Evolutionary conservation across 2,113 vertebrate genomes (phyloP).

Genomic region (Scomber scombrus): DNA sequence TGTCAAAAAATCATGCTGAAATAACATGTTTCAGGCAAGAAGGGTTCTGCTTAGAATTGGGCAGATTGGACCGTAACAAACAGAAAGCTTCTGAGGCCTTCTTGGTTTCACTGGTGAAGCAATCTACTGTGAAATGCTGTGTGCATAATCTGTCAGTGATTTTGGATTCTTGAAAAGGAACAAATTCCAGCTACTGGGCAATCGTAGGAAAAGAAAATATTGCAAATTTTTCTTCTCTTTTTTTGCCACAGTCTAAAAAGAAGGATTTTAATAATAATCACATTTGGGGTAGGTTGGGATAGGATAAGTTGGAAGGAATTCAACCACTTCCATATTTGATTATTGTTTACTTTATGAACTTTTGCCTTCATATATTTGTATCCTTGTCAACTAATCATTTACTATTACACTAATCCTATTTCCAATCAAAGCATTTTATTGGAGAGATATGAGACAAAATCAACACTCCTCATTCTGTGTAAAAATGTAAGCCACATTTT

Average conservation of each 20-base stretch:
- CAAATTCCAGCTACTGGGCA: neutral
- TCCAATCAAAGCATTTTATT: too few species aligned
- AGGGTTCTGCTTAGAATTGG: neutral
- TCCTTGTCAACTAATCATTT: too few species aligned
- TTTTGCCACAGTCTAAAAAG: neutral
- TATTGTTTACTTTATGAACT: neutral
- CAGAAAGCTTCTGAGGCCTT: neutral
- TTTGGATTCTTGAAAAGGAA: slow-evolving; percentile 19
- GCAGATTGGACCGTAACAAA: neutral
- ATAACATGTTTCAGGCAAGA: neutral
- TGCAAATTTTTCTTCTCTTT: neutral
- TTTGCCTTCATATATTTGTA: too few species aligned
- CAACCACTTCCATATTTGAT: neutral
- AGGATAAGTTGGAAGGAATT: neutral
- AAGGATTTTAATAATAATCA: slow-evolving; percentile 7
- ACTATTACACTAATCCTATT: neutral
- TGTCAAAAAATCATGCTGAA: neutral
- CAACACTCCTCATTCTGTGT: too few species aligned
- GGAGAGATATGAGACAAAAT: too few species aligned
- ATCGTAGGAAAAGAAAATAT: neutral
- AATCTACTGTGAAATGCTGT: slow-evolving; percentile 12
- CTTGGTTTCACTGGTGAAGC: slow-evolving; percentile 13
- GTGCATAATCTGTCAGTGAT: slow-evolving; percentile 17
- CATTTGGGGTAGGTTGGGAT: neutral
- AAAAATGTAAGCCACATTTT: too few species aligned